Evolutionary conservation across 2,113 vertebrate genomes (phyloP), one percentile per base, ranked within the genome.

Genomic region (Archocentrus centrarchus): DNA sequence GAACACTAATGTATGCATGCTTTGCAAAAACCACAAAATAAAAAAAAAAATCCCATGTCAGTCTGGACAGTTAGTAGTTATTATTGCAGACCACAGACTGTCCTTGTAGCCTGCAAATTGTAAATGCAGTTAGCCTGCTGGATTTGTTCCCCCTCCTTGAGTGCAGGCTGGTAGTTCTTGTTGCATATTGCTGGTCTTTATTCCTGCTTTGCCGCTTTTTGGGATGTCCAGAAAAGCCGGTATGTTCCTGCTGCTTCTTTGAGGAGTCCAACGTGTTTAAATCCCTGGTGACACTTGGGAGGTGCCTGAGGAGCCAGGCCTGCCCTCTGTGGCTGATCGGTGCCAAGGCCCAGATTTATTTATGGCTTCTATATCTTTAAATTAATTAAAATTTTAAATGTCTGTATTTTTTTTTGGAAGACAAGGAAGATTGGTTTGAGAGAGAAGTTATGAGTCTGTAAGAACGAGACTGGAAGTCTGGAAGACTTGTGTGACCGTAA

Each of bases 171-270:
- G 77, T 86, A 77, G 79, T 85, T 81, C 84, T 88, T 59, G 9
- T 93, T 94, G 92, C 90, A 93, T 94, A 91, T 93, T 94, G 90
- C 92, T 89, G 88, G 84, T 93, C 91, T 89, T 91, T 24, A 55
- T 24, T 88, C 53, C 60, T 75, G 50, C 88, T 90, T 83, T 59
- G 75, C 82, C 86, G 81, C 66, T 78, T 77, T 41, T 70, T 20
- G 2, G 81, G 81, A 3, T 85, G 79, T 86, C 77, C 60, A 77
- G 78, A 85, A 87, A 88, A 77, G 18, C 27, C 81, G 59, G 57
- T 62, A 11, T 0, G 8, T 59, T 76, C 47, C 59, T 64, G 66
- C 57, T 59, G 66, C 60, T 75, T 80, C 73, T 73, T 92, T 88
- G 76, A 79, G 85, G 86, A 93, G 89, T 94, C 91, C 93, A 88